phyloP scores from a whole-genome alignment of 2,888 invertebrate species.

The Lepidochrysops patricia region DNA sequence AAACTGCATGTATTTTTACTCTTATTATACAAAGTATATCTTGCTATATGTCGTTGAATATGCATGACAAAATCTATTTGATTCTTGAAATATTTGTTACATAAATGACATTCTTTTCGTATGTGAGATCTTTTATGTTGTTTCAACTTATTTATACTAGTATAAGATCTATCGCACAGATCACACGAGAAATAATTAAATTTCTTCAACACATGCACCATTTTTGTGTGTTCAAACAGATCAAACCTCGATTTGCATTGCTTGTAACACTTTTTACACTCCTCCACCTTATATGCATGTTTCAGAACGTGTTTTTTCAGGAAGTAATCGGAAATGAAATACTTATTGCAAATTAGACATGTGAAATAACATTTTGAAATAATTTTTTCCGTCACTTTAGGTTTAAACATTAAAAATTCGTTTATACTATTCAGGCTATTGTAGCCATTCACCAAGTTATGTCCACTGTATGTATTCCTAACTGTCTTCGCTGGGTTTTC shows the following conservation, averaged over 20 bases:
- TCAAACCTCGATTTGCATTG: conserved; percentile 48
- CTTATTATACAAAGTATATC: conserved; percentile 32
- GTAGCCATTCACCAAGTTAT: conserved; percentile 42
- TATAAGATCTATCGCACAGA: conserved; percentile 43
- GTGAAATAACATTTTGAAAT: conserved; percentile 33
- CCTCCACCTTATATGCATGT: conserved; percentile 35
- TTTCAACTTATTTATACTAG: conserved; percentile 31
- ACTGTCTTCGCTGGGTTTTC: conserved; percentile 34
- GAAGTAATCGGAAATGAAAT: conserved; percentile 57
- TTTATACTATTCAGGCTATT: conserved; percentile 34
- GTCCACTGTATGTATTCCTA: conserved; percentile 37
- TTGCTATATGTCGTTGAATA: conserved; percentile 43
- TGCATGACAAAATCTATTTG: conserved; percentile 43
- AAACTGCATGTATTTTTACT: conserved; percentile 49
- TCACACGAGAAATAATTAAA: conserved; percentile 35
- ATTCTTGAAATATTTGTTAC: conserved; percentile 41
- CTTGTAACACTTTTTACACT: conserved; percentile 38
- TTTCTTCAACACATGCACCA: conserved; percentile 38
- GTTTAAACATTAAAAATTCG: conserved; percentile 55
- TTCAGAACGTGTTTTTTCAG: conserved; percentile 47
- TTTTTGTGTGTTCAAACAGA: conserved; percentile 52
- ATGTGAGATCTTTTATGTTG: conserved; percentile 40
- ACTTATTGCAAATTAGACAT: conserved; percentile 52
- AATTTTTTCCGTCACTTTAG: conserved; percentile 30
- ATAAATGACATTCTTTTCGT: conserved; percentile 41